Conservation (phyloP, 2,888 invertebrate genomes). For the Gastracanthus pulcherrimus region DNA sequence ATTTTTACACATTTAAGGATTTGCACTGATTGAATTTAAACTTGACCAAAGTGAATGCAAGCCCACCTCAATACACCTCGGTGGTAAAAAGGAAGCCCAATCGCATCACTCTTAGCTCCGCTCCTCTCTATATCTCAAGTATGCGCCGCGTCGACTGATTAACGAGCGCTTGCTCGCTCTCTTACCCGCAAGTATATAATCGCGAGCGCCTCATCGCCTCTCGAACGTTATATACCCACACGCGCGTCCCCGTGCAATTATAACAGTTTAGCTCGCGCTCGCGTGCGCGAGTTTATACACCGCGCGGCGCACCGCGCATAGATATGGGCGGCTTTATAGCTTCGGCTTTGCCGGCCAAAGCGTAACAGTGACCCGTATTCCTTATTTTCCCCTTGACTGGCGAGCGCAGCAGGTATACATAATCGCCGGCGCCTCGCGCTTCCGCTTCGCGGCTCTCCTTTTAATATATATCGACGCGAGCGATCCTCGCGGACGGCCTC, state of each 20-base stretch:
- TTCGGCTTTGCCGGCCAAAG: background rate
- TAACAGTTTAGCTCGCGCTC: constrained; percentile 42
- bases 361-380: constrained; percentile 54
- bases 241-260: constrained; percentile 21
- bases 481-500: constrained; percentile 30
- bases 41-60: too few relatives aligned
- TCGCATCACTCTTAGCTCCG: too few relatives aligned
- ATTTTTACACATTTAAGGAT: too few relatives aligned
- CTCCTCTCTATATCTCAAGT: too few relatives aligned
- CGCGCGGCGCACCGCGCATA: too few relatives aligned
- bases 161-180: background rate
- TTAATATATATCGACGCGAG: background rate
- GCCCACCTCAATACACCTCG: too few relatives aligned
- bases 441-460: constrained; percentile 28
- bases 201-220: background rate
- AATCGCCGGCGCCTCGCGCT: too few relatives aligned
- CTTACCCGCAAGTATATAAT: background rate
- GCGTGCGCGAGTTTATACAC: too few relatives aligned
- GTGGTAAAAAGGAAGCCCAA: too few relatives aligned
- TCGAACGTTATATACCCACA: background rate
- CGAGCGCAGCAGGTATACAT: background rate
- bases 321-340: background rate
- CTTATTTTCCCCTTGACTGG: constrained; percentile 11
- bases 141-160: too few relatives aligned
- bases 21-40: too few relatives aligned